Evolutionary conservation across 2,888 invertebrate genomes (phyloP).

Genomic region (Zygaena filipendulae): DNA sequence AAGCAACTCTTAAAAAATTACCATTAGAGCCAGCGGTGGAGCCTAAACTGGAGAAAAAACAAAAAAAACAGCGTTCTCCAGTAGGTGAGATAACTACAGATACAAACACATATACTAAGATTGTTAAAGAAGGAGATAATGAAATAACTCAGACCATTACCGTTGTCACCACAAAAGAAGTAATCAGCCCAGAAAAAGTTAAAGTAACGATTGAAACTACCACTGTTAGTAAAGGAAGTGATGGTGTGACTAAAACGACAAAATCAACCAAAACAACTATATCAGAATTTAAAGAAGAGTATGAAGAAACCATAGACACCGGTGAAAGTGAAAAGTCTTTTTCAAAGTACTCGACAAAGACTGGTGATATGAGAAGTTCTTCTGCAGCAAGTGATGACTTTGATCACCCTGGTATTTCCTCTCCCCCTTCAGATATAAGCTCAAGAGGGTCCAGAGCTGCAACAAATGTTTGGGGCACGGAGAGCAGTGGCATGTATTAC

Average conservation of each 20-base stretch:
- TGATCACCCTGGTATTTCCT: constrained; percentile 64
- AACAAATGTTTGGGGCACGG: constrained; percentile 63
- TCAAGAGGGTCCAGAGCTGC: constrained; percentile 69
- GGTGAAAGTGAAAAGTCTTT: constrained; percentile 60
- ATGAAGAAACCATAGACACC: constrained; percentile 52
- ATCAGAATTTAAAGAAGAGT: constrained; percentile 59
- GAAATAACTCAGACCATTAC: constrained; percentile 59
- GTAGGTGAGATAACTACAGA: constrained; percentile 58
- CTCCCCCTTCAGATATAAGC: constrained; percentile 72
- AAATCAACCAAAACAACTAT: constrained; percentile 63
- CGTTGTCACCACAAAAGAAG: constrained; percentile 58
- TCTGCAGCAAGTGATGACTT: constrained; percentile 74
- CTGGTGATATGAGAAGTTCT: constrained; percentile 65
- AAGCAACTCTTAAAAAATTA: constrained; percentile 26
- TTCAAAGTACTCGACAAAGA: constrained; percentile 58
- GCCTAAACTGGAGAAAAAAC: constrained; percentile 26
- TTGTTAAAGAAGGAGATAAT: constrained; percentile 49
- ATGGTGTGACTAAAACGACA: constrained; percentile 57
- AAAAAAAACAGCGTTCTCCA: constrained; percentile 50
- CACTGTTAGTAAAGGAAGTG: constrained; percentile 52
- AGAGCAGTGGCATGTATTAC: constrained; percentile 63
- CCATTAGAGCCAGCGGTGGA: constrained; percentile 26
- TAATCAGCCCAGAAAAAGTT: constrained; percentile 57
- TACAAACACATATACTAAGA: constrained; percentile 54
- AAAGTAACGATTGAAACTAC: constrained; percentile 59